Evolutionary conservation across 2,113 vertebrate genomes (phyloP).

Genomic region (Ibidorhyncha struthersii): DNA sequence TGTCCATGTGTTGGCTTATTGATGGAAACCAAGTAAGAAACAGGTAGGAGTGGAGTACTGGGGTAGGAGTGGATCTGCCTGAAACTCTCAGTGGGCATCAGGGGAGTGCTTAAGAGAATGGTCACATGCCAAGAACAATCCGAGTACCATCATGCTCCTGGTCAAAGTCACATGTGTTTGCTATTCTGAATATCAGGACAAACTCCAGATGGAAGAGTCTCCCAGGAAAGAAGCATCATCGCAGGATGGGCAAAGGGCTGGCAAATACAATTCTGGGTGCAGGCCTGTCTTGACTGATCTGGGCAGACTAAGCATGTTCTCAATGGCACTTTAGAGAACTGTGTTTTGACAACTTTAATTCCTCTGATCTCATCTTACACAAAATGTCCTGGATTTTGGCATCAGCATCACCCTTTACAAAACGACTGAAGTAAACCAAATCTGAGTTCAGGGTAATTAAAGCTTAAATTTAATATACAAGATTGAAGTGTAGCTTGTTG

Average conservation of each 20-base stretch:
- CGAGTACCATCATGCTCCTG: background rate
- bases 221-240: background rate
- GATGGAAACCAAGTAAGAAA: background rate
- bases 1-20: background rate
- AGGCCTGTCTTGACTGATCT: background rate
- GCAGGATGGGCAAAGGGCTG: background rate
- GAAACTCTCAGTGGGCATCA: background rate
- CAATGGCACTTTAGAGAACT: background rate
- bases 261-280: background rate
- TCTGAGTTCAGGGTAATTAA: background rate
- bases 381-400: constrained; percentile 1
- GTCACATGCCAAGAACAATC: background rate
- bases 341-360: constrained; percentile 33
- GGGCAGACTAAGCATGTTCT: background rate
- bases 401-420: background rate
- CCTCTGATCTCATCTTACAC: background rate
- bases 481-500: background rate
- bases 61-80: background rate
- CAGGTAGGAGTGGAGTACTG: background rate
- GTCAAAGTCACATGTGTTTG: background rate
- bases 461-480: background rate
- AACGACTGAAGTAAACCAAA: background rate
- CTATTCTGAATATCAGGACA: background rate
- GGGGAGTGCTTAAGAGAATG: background rate
- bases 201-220: background rate